phyloP scores from a whole-genome alignment of 1,140 invertebrate species.

The Rhopalosiphum padi region DNA sequence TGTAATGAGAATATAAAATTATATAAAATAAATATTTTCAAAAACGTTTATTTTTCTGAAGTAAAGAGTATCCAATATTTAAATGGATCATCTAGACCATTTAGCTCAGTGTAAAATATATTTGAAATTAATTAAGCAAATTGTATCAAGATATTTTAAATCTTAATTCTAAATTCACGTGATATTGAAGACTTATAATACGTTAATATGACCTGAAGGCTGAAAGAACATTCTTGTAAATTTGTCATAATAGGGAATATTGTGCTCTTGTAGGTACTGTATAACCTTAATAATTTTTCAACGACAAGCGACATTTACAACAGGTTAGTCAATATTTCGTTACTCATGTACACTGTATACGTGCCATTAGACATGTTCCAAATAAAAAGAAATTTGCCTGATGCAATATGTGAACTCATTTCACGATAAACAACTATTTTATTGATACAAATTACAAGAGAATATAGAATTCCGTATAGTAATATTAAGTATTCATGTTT shows the following conservation, averaged over 20 bases:
- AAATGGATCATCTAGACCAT: neutral
- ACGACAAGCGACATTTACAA: neutral
- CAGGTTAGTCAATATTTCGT: neutral
- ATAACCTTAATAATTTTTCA: neutral
- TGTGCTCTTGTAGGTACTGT: neutral
- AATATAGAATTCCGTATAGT: neutral
- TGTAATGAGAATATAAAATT: neutral
- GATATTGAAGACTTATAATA: no score
- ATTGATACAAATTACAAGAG: neutral
- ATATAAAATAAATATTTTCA: neutral
- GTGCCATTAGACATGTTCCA: neutral
- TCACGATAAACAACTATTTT: neutral
- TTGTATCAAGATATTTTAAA: neutral
- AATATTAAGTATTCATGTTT: neutral
- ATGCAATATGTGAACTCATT: slow-evolving; percentile 17
- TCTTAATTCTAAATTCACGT: neutral
- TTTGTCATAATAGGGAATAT: no score
- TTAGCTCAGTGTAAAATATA: neutral
- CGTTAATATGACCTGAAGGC: neutral
- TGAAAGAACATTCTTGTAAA: neutral
- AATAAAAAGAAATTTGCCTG: slow-evolving; percentile 17
- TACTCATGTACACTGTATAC: neutral
- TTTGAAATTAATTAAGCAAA: neutral
- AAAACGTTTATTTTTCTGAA: neutral
- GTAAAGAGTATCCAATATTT: neutral